Conservation (phyloP, 2,888 invertebrate species). For the Epirrita christyi region DNA sequence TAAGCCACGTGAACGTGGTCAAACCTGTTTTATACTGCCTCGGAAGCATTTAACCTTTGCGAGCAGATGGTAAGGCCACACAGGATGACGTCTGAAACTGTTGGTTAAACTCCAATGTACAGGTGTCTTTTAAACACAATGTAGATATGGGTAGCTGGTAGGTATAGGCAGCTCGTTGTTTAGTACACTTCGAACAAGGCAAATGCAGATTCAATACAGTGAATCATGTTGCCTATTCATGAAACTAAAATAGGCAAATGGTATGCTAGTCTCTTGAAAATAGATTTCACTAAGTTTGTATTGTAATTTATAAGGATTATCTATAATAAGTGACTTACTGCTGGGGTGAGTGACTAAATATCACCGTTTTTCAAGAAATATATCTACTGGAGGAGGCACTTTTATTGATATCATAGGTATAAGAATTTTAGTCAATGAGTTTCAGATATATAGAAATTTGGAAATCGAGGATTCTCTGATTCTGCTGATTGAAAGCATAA, state of each 20-base stretch:
- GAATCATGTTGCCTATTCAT: constrained; percentile 16
- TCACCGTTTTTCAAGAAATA: no score
- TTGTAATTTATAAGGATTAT: background rate
- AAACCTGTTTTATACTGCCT: constrained; percentile 7
- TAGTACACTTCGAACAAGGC: constrained; percentile 15
- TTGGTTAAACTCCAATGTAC: constrained; percentile 8
- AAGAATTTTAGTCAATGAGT: no score
- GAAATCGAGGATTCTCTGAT: no score
- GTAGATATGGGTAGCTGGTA: background rate
- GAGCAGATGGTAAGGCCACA: constrained; percentile 27
- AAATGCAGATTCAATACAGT: constrained; percentile 14
- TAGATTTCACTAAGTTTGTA: background rate
- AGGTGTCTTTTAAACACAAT: constrained; percentile 21
- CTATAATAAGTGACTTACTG: no score
- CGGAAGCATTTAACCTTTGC: constrained; percentile 21
- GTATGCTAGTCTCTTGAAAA: background rate
- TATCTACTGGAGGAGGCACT: no score
- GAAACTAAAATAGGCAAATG: constrained; percentile 22
- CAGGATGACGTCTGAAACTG: constrained; percentile 25
- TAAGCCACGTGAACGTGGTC: background rate
- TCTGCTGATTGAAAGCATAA: no score
- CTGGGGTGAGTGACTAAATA: no score
- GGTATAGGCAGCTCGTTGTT: background rate
- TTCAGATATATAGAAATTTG: no score
- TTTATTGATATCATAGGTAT: no score